Conservation (phyloP, 2,113 vertebrate species). For the Microcebus murinus region DNA sequence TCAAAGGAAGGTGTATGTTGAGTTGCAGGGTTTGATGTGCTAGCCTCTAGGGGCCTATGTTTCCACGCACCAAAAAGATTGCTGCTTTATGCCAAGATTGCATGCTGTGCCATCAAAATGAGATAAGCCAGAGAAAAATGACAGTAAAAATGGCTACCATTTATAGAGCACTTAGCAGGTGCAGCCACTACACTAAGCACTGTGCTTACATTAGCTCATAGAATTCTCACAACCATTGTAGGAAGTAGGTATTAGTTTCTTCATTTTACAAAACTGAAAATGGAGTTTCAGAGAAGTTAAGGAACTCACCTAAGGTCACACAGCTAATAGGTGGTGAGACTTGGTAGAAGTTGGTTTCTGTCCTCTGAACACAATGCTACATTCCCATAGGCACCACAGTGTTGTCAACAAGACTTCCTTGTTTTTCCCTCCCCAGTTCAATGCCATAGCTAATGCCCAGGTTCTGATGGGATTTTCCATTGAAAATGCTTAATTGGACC, state of each 20-base stretch:
- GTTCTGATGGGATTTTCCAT: neutral
- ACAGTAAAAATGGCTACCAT: slow-evolving; percentile 48
- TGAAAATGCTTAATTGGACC: neutral
- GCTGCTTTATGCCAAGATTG: slow-evolving; percentile 54
- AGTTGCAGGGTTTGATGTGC: slow-evolving; percentile 32
- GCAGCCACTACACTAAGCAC: neutral
- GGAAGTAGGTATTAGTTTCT: neutral
- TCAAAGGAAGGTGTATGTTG: slow-evolving; percentile 56
- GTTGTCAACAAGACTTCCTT: neutral
- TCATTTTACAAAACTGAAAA: neutral
- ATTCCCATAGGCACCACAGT: neutral
- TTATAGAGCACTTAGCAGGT: slow-evolving; percentile 15
- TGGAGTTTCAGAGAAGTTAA: neutral
- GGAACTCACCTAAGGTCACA: neutral
- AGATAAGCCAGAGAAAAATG: slow-evolving; percentile 63
- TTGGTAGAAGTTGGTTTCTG: neutral
- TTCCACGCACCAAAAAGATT: slow-evolving; percentile 36
- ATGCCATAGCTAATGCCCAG: neutral
- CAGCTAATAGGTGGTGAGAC: neutral
- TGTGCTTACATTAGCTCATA: neutral
- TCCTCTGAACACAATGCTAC: neutral
- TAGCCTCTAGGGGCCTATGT: slow-evolving; percentile 22
- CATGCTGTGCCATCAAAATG: slow-evolving; percentile 47
- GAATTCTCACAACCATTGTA: slow-evolving; percentile 2
- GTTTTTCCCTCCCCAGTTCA: neutral